A percentile compares a stretch with the other conserved stretches of the same genome.
Conservation (phyloP, 2,888 invertebrate genomes). For the Cryptus viduatorius region DNA sequence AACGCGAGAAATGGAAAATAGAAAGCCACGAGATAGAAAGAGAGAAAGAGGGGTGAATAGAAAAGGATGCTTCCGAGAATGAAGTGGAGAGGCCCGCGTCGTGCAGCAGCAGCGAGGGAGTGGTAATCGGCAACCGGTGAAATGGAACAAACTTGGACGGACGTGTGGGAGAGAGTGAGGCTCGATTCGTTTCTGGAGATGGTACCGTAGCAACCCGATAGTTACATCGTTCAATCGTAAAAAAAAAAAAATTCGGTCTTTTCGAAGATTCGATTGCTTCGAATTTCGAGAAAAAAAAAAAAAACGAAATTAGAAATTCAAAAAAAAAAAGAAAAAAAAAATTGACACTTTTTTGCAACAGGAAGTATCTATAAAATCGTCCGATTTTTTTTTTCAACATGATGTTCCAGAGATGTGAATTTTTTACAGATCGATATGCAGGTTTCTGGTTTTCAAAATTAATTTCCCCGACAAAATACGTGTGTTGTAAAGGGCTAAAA, state of each 20-base stretch:
- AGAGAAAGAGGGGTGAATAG: constrained; percentile 38
- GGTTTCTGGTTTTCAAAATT: no score
- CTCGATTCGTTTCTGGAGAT: constrained; percentile 35
- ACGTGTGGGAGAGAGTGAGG: constrained; percentile 70
- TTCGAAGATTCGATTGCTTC: constrained; percentile 54
- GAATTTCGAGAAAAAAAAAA: constrained; percentile 44
- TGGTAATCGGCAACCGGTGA: constrained; percentile 81
- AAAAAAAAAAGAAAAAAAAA: no score
- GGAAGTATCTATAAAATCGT: no score
- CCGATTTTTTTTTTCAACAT: no score
- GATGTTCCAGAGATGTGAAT: no score
- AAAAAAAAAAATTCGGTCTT: constrained; percentile 49
- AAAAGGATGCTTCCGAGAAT: constrained; percentile 59
- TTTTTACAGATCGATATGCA: no score
- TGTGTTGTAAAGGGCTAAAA: no score
- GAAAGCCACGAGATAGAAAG: constrained; percentile 44
- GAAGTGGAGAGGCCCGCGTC: constrained; percentile 68
- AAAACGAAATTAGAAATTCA: neutral
- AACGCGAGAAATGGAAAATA: constrained; percentile 55
- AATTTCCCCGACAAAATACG: no score
- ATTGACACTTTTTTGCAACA: no score
- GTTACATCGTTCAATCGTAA: constrained; percentile 46
- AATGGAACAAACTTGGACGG: constrained; percentile 82
- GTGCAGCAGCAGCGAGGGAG: constrained; percentile 67
- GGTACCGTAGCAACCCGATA: constrained; percentile 57